These are phyloP conservation scores for Lasiurus cinereus DNA, from an alignment of 2,113 vertebrate species.

Conservation along the genomic window DNA sequence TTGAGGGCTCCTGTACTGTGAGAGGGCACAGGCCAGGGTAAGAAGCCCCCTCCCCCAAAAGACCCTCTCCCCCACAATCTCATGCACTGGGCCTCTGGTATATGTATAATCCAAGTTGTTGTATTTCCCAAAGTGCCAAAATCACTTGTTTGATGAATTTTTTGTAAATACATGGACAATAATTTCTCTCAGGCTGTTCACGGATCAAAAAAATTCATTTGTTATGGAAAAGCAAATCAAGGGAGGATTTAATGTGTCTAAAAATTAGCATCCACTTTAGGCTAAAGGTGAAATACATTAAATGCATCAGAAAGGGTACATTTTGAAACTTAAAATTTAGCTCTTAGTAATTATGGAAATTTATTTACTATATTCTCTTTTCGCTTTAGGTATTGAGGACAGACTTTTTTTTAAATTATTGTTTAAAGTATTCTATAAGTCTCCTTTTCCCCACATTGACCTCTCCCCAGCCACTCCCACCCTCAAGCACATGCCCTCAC, in stretches of 20 bases:
- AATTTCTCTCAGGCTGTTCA: background rate
- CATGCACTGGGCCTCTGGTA: too few relatives aligned
- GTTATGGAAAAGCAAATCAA: background rate
- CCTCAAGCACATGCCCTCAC: too few relatives aligned
- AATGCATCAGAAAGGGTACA: background rate
- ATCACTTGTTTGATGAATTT: conserved; percentile 15
- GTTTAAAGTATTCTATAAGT: too few relatives aligned
- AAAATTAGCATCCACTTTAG: conserved; percentile 11
- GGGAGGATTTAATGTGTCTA: background rate
- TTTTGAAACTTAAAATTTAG: conserved; percentile 35
- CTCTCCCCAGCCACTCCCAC: too few relatives aligned
- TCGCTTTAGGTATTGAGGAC: background rate
- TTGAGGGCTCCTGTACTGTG: too few relatives aligned
- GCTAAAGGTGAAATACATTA: background rate
- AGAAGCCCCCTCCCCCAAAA: too few relatives aligned
- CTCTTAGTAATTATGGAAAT: background rate
- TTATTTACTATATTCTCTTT: background rate
- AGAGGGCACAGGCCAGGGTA: too few relatives aligned
- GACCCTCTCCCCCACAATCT: too few relatives aligned
- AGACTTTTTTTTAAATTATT: background rate
- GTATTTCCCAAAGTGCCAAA: background rate
- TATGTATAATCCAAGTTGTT: background rate
- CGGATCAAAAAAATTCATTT: background rate
- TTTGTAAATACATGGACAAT: background rate
- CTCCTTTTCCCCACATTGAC: too few relatives aligned